Evolutionary conservation across 2,888 invertebrate species (phyloP).

Genomic region (Drosophila neoperkinsi): DNA sequence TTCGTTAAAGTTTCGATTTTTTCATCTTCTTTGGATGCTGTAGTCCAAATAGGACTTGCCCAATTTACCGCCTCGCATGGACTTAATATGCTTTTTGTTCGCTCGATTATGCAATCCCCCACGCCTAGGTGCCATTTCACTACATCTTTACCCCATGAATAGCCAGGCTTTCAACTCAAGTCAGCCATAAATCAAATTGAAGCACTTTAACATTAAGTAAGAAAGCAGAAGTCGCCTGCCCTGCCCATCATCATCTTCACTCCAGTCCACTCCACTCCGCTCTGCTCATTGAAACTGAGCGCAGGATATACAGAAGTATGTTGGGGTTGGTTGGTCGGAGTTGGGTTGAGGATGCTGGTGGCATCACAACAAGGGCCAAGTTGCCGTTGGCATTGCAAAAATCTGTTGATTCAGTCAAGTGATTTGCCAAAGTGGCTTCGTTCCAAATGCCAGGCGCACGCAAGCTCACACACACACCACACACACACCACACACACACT

Average conservation of each 20-base stretch:
- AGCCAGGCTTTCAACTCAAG: slow-evolving; percentile 61
- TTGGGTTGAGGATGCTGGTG: slow-evolving; percentile 32
- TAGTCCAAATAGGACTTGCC: not conserved
- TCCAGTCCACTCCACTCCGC: not conserved
- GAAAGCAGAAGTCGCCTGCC: slow-evolving; percentile 5
- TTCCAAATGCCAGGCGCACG: slow-evolving; percentile 76
- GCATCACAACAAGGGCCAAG: slow-evolving; percentile 54
- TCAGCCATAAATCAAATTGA: slow-evolving; percentile 76
- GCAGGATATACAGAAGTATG: slow-evolving; percentile 20
- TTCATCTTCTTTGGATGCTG: not conserved
- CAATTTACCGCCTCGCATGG: slow-evolving; percentile 13
- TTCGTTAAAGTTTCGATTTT: not conserved
- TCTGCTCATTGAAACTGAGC: slow-evolving; percentile 24
- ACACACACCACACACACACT: slow-evolving; percentile 25
- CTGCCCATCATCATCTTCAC: not conserved
- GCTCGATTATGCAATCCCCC: slow-evolving; percentile 71
- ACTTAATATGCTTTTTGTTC: slow-evolving; percentile 12
- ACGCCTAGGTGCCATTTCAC: slow-evolving; percentile 56
- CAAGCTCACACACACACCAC: slow-evolving; percentile 6
- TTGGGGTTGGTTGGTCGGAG: slow-evolving; percentile 28
- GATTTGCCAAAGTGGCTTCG: slow-evolving; percentile 83
- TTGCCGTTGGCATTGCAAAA: slow-evolving; percentile 70
- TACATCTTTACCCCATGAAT: slow-evolving; percentile 24
- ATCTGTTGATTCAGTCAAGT: slow-evolving; percentile 82
- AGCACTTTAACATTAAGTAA: slow-evolving; percentile 42